These are phyloP conservation scores for Lagenorhynchus albirostris DNA, from an alignment of 2,113 vertebrate genomes.

Conservation along the genomic window DNA sequence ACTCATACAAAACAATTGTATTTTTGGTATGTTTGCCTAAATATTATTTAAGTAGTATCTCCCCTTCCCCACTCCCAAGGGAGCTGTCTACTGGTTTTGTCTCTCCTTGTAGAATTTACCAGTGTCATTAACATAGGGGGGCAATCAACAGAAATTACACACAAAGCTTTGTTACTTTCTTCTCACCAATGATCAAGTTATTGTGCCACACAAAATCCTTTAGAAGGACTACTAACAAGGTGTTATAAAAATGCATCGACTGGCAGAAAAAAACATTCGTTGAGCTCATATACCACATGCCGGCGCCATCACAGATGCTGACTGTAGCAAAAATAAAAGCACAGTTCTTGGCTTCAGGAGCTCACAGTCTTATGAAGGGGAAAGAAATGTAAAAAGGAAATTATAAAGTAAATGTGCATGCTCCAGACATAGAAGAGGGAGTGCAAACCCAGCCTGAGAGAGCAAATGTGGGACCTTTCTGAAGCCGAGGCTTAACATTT, in stretches of 20 bases:
- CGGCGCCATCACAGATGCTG: not conserved
- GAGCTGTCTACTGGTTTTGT: not conserved
- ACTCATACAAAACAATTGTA: not conserved
- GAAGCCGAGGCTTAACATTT: not conserved
- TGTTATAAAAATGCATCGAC: not conserved
- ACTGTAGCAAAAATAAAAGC: not conserved
- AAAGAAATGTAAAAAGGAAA: not conserved
- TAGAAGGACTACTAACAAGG: not conserved
- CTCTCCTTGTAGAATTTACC: not conserved
- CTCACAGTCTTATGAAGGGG: not conserved
- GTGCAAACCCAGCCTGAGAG: not conserved
- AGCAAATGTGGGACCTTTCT: not conserved
- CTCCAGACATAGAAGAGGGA: not conserved
- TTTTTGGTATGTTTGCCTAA: not conserved
- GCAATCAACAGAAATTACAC: not conserved
- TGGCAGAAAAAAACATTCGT: not conserved
- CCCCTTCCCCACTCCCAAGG: not conserved
- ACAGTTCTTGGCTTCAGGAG: not conserved
- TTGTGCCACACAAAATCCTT: not conserved
- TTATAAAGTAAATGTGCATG: not conserved
- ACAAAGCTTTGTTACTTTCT: not conserved
- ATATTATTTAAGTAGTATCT: not conserved
- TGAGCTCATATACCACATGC: not conserved
- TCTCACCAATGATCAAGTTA: not conserved
- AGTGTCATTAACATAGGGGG: not conserved